Conservation (phyloP, 2,888 invertebrate genomes). For the Cordilura impudica region DNA sequence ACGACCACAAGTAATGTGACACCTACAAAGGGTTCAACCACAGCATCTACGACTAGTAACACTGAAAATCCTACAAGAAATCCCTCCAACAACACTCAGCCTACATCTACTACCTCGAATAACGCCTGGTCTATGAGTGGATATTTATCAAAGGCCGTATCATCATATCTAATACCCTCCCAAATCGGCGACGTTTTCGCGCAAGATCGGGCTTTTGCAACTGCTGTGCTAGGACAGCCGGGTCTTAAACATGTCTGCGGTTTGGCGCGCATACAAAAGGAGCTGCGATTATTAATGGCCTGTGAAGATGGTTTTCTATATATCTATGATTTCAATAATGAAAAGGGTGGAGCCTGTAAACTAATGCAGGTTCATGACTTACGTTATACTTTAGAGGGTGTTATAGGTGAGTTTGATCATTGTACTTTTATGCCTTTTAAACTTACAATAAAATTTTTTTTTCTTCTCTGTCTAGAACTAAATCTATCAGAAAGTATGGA, state of each 20-base stretch:
- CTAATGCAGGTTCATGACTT: conserved; percentile 75
- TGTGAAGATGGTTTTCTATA: conserved; percentile 78
- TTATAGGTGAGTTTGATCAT: conserved; percentile 69
- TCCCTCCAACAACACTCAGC: background rate
- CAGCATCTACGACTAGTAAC: background rate
- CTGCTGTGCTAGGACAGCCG: conserved; percentile 74
- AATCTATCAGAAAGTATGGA: conserved; percentile 72
- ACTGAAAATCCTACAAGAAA: background rate
- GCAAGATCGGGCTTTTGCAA: conserved; percentile 78
- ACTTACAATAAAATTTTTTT: background rate
- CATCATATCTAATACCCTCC: conserved; percentile 75
- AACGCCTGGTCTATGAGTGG: conserved; percentile 71
- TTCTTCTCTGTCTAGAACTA: conserved; percentile 64
- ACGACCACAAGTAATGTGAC: background rate
- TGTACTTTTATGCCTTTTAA: background rate
- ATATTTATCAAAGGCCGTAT: conserved; percentile 76
- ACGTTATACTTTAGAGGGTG: conserved; percentile 74
- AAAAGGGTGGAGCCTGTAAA: conserved; percentile 75
- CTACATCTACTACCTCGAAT: conserved; percentile 50
- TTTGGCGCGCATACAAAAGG: conserved; percentile 74
- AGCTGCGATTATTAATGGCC: conserved; percentile 74
- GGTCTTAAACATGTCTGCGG: conserved; percentile 76
- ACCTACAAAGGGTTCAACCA: background rate
- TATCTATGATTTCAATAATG: conserved; percentile 75
- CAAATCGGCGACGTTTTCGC: conserved; percentile 77